phyloP scores from a whole-genome alignment of 1,140 invertebrate species.

The Drosophila asahinai region DNA sequence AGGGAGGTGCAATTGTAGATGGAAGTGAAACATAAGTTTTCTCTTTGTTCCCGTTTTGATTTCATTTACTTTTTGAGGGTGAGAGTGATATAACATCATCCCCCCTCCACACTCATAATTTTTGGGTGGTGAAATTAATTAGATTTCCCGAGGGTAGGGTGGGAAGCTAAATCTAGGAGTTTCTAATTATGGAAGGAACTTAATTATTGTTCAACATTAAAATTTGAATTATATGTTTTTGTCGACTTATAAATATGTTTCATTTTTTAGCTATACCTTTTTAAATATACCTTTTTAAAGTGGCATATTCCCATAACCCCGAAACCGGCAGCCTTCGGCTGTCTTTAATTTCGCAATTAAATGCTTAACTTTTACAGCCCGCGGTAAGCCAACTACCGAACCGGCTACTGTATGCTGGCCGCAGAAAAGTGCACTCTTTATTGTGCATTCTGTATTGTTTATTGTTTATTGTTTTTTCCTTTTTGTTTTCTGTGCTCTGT shows the following conservation, averaged over 20 bases:
- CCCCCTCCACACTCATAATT: slow-evolving; percentile 17
- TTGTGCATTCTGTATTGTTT: slow-evolving; percentile 23
- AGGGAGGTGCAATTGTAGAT: slow-evolving; percentile 53
- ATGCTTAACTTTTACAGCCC: slow-evolving; percentile 74
- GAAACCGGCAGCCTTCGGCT: slow-evolving; percentile 44
- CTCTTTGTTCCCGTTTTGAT: slow-evolving; percentile 61
- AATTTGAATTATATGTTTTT: background rate
- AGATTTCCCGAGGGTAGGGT: slow-evolving; percentile 5
- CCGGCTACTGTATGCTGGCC: slow-evolving; percentile 64
- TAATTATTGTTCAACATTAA: background rate
- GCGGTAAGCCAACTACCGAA: slow-evolving; percentile 71
- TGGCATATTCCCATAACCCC: background rate
- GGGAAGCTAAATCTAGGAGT: background rate
- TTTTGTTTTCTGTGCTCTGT: slow-evolving; percentile 11
- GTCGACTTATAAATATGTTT: background rate
- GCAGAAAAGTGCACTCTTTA: slow-evolving; percentile 28
- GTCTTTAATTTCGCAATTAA: slow-evolving; percentile 81
- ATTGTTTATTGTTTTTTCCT: slow-evolving; percentile 8
- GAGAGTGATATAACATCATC: background rate
- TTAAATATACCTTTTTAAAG: background rate
- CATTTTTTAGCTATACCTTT: background rate
- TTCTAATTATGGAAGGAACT: background rate
- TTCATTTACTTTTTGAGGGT: slow-evolving; percentile 17
- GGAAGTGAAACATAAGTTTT: slow-evolving; percentile 72
- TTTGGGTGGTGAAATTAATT: slow-evolving; percentile 41